These are phyloP conservation scores for Meloidogyne chitwoodi DNA, from an alignment of 1,140 invertebrate species.

Conservation along the genomic window DNA sequence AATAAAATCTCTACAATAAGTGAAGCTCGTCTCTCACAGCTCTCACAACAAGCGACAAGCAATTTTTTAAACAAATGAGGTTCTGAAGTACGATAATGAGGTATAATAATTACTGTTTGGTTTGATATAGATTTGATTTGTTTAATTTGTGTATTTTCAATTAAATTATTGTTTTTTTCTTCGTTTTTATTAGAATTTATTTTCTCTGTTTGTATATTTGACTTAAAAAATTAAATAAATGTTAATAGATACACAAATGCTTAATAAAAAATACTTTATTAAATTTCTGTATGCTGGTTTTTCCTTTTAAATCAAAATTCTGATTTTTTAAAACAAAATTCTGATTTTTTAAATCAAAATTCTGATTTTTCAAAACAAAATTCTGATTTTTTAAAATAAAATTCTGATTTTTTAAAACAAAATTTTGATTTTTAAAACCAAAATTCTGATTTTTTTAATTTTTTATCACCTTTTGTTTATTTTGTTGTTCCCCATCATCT, in stretches of 20 bases:
- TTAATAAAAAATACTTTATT: too few relatives aligned
- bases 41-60: conserved; percentile 53
- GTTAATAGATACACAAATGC: too few relatives aligned
- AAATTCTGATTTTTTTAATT: background rate
- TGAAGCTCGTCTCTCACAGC: conserved; percentile 52
- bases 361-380: too few relatives aligned
- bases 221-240: too few relatives aligned
- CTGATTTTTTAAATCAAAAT: too few relatives aligned
- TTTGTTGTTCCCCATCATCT: background rate
- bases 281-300: too few relatives aligned
- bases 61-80: conserved; percentile 56
- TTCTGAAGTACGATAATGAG: background rate
- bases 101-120: background rate
- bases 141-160: background rate
- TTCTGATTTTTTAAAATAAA: too few relatives aligned
- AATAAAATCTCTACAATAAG: conserved; percentile 24
- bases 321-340: too few relatives aligned
- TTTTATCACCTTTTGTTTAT: background rate
- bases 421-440: too few relatives aligned
- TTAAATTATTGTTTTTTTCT: background rate
- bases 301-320: too few relatives aligned
- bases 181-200: background rate
- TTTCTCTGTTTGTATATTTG: background rate
- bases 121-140: background rate
- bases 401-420: too few relatives aligned